Percentiles rank a stretch among this genome's conserved stretches.
Evolutionary conservation across 2,888 invertebrate species (phyloP).

Genomic region (Oxycera nigricornis): DNA sequence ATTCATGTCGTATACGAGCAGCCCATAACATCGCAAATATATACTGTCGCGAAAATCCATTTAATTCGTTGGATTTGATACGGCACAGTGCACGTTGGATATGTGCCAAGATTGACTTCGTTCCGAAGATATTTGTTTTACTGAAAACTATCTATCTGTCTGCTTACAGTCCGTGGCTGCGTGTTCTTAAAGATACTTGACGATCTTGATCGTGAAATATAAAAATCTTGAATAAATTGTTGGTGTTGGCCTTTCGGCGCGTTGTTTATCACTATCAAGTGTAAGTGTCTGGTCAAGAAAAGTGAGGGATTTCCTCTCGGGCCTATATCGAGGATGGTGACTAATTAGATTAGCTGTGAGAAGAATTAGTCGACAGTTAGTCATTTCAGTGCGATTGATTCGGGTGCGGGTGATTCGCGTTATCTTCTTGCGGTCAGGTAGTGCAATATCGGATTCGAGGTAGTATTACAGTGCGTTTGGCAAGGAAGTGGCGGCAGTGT

Average conservation of each 20-base stretch:
- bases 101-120: slow-evolving; percentile 11
- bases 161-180: neutral
- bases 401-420: neutral
- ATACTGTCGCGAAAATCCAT: slow-evolving; percentile 12
- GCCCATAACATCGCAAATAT: neutral
- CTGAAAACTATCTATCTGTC: neutral
- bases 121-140: neutral
- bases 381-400: neutral
- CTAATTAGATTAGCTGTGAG: slow-evolving; percentile 29
- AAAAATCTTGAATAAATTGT: neutral
- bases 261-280: slow-evolving; percentile 7
- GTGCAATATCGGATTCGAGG: neutral
- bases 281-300: neutral
- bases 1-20: neutral
- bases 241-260: neutral
- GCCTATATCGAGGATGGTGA: slow-evolving; percentile 2
- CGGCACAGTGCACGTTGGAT: slow-evolving; percentile 26
- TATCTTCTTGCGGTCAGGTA: neutral
- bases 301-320: slow-evolving; percentile 21
- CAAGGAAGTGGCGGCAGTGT: neutral
- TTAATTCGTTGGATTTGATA: slow-evolving; percentile 19
- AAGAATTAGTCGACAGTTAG: slow-evolving; percentile 19
- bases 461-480: neutral
- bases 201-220: slow-evolving; percentile 35
- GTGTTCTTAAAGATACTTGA: neutral